phyloP scores from a whole-genome alignment of 2,797 vertebrate species.

The Hypotaenidia philippensis region DNA sequence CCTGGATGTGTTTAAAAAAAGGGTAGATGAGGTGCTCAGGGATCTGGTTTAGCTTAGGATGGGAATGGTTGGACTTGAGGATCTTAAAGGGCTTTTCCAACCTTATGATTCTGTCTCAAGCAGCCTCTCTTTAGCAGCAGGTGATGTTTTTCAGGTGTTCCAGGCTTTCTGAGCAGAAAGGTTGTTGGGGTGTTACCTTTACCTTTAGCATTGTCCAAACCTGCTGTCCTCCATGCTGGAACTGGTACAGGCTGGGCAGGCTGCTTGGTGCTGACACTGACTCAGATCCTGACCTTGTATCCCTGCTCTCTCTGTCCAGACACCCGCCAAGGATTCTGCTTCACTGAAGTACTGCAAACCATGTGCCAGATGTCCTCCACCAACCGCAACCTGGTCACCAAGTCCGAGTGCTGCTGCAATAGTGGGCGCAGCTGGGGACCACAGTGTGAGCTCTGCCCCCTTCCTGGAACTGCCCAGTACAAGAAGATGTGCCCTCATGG shows the following conservation, averaged over 20 bases:
- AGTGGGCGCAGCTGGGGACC: conserved; percentile 91
- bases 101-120: neutral
- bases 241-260: neutral
- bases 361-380: conserved; percentile 91
- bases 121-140: neutral
- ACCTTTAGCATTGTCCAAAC: neutral
- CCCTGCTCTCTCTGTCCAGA: conserved; percentile 73
- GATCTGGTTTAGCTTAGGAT: too few species aligned
- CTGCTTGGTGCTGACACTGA: neutral
- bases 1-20: too few species aligned
- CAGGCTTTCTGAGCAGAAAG: neutral
- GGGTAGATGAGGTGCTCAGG: too few species aligned
- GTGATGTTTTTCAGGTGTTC: too few species aligned
- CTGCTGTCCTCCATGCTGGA: rapidly evolving
- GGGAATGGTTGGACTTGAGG: too few species aligned
- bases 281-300: neutral
- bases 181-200: neutral
- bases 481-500: conserved; percentile 95
- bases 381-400: conserved; percentile 89
- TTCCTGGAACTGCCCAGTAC: conserved; percentile 90
- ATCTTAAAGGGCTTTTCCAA: too few species aligned
- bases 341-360: conserved; percentile 90
- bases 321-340: conserved; percentile 91
- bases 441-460: conserved; percentile 92
- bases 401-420: conserved; percentile 94